These are phyloP conservation scores for Galaxea fascicularis DNA, from an alignment of 92 coral and sea anemone species.

Conservation along the genomic window DNA sequence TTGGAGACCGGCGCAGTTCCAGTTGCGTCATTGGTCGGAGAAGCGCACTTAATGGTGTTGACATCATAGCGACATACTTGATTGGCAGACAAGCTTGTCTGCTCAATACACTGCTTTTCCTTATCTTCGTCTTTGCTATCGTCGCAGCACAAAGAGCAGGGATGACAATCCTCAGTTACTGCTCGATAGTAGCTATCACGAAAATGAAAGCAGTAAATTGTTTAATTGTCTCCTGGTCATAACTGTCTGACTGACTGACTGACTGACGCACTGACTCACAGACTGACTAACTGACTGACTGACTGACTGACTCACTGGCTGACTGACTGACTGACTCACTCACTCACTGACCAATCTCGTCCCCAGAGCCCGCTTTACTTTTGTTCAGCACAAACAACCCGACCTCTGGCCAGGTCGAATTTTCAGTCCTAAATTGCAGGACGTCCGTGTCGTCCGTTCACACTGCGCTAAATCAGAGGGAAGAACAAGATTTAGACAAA, in stretches of 20 bases:
- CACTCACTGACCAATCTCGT: no score
- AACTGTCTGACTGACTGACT: background rate
- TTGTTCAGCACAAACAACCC: no score
- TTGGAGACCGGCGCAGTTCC: background rate
- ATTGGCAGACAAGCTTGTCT: constrained; percentile 23
- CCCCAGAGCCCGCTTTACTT: no score
- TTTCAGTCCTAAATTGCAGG: no score
- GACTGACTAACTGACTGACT: no score
- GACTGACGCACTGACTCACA: no score
- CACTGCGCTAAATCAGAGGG: no score
- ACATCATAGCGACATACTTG: constrained; percentile 45
- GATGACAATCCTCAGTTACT: constrained; percentile 46
- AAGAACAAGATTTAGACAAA: no score
- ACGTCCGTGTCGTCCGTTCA: no score
- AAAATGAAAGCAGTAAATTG: background rate
- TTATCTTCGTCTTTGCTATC: constrained; percentile 28
- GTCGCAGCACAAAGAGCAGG: constrained; percentile 40
- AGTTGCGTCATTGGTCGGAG: background rate
- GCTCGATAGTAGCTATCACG: constrained; percentile 34
- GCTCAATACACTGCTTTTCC: constrained; percentile 36
- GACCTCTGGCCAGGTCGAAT: no score
- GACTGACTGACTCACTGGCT: no score
- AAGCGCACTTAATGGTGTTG: constrained; percentile 29
- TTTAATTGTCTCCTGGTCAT: background rate
- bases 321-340: no score